These are phyloP conservation scores for Oreochromis niloticus DNA, from an alignment of 2,113 vertebrate species.

Conservation along the genomic window DNA sequence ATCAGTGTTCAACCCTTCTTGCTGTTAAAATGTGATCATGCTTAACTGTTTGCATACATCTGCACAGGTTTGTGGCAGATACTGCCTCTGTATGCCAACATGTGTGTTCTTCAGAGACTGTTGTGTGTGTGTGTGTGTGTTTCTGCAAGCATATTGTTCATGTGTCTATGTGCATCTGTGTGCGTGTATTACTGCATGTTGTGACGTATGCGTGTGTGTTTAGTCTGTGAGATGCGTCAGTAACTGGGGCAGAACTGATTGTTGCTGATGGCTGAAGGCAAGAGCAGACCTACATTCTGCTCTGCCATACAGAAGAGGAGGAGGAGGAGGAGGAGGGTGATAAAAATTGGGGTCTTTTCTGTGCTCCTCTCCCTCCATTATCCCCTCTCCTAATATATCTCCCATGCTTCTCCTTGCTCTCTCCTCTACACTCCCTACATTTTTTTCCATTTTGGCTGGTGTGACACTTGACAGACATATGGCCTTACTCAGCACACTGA, in stretches of 20 bases:
- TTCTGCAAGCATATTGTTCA: constrained; percentile 1
- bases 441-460: not conserved
- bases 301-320: constrained; percentile 17
- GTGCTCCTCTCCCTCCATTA: not conserved
- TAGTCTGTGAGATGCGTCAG: constrained; percentile 52
- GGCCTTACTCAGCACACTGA: constrained; percentile 26
- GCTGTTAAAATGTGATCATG: not conserved
- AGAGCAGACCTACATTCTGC: constrained; percentile 75
- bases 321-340: not conserved
- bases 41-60: not conserved
- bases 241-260: constrained; percentile 89
- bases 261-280: constrained; percentile 76
- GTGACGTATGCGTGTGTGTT: constrained; percentile 37
- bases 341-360: constrained; percentile 35
- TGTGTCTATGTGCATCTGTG: not conserved
- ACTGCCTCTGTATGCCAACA: not conserved
- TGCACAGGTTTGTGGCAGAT: not conserved
- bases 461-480: not conserved
- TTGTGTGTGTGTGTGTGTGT: not conserved
- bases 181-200: not conserved
- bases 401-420: not conserved
- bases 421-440: not conserved
- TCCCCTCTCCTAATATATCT: not conserved
- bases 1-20: not conserved
- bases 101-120: not conserved